Evolutionary conservation across 1,140 invertebrate species (phyloP), one percentile per base, ranked within the genome.

Genomic region (Cotesia vestalis): DNA sequence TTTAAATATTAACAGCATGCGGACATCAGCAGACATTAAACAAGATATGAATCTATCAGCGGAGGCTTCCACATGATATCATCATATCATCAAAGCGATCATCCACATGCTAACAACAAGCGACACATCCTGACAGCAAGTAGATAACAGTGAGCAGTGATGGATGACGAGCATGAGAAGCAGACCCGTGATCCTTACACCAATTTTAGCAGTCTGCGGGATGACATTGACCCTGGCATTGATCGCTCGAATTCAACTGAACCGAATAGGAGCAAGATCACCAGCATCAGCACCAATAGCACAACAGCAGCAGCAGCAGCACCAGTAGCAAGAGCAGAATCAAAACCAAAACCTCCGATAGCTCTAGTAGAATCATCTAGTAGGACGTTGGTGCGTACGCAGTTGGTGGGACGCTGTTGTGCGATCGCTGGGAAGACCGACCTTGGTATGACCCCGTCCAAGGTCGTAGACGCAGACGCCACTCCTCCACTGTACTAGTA

Each of bases 191-290:
- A 60, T 38, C 38, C 17, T 60, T 14, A 60, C 46, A 27, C 27
- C 27, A 66, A 63, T 55, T 70, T 51, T 71, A 73, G 55, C 61
- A 40, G 76, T 76, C 73, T 74, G 74, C 76, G 75, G 73, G 73
- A 75, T 83, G 83, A 84, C 81, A 84, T 84, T 85, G 84, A 84
- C 84, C 84, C 81, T 84, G 84, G 80, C 82, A 84, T 84, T 82
- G 83, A 83, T 84, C 81, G 67, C 52, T 60, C 57, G 72, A 70
- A 57, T 60, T 17, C 66, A 69, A 81, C 14, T 36, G 34, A 84
- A 81, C 69, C 40, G 4, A 46, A 46, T 11, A 4, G 1, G 11
- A 6, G 11, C 11, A 6, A 46, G 6, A 46, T 46, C 40, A 46
- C 8, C 8, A 46, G 5, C 2, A 11, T 6, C 2, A 9, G 40